Evolutionary conservation across 2,797 vertebrate genomes (phyloP), one percentile per base, ranked within the genome.

Genomic region (Meriones psammophilus): DNA sequence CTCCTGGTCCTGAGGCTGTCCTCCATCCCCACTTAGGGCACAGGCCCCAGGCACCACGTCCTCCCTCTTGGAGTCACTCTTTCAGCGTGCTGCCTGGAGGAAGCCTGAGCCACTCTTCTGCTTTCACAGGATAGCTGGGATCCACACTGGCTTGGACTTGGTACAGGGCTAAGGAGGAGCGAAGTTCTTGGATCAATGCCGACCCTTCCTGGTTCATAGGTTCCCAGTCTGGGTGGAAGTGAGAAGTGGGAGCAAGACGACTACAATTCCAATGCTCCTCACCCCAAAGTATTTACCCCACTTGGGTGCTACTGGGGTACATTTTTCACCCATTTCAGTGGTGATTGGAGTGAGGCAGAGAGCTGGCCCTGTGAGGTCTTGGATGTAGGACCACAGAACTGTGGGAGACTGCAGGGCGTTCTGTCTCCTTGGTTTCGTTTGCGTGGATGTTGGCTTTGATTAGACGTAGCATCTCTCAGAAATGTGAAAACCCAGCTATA

Each of bases 261-360:
- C 58, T 33, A 54, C 68, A 42, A 6, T 8, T 8, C 20, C 20
- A 6, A 1, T 13, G n/a, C 20, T 30, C 8, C 33, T 20, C 3
- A 3, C 36, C 33, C 36, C 22, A 1, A 2, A 13, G 28, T 36
- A 6, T 17, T 64, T 5, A 3, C n/a, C 14, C 36, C 3, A 9
- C 62, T 54, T 56, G 60, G 33, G 39, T 28, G 7, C 14, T 0
- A 0, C 68, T 10, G 33, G 42, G 64, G 69, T 33, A 15, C 39
- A 15, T 28, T 10, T 54, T 13, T 79, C 10, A 62, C 54, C 46
- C 28, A 30, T 17, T 39, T 30, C 14, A 26, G 30, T 14, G 17
- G 50, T 10, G 36, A 3, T 24, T 13, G 26, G 28, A 3, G 36
- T 14, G 5, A 60, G 62, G 56, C 39, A 73, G 76, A 46, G 24